phyloP scores from a whole-genome alignment of 2,888 invertebrate genomes.

The Oligia latruncula region DNA sequence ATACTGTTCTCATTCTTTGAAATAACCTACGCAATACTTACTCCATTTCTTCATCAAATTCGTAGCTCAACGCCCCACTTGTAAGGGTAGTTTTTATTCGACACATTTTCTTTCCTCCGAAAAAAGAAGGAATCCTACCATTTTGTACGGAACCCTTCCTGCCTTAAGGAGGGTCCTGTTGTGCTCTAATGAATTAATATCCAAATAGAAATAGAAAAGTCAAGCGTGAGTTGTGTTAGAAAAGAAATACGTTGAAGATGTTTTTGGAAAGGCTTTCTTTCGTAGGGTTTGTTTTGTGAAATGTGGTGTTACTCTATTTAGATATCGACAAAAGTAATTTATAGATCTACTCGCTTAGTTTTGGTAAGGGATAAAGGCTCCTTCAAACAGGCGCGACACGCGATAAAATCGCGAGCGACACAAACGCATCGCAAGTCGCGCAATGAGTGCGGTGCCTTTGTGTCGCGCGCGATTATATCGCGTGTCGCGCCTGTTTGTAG shows the following conservation, averaged over 20 bases:
- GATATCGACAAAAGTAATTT: not conserved
- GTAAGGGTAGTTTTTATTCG: constrained; percentile 61
- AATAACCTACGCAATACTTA: not conserved
- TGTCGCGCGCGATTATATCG: no score
- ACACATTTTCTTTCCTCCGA: constrained; percentile 58
- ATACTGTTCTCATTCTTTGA: no score
- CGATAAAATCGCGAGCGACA: no score
- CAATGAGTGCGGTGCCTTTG: no score
- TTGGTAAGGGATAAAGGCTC: not conserved
- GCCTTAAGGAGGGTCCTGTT: constrained; percentile 48
- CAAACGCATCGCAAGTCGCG: no score
- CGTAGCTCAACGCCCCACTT: constrained; percentile 38
- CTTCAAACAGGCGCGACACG: no score
- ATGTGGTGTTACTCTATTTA: not conserved
- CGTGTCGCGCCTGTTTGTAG: no score
- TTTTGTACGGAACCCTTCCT: constrained; percentile 52
- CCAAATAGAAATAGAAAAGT: constrained; percentile 46
- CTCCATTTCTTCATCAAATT: constrained; percentile 15
- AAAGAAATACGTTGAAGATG: not conserved
- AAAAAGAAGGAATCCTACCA: constrained; percentile 49
- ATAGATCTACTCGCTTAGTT: not conserved
- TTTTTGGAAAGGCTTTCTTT: not conserved
- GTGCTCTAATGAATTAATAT: constrained; percentile 63
- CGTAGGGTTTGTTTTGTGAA: not conserved
- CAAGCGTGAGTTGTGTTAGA: constrained; percentile 31